Percentiles rank a stretch among this genome's conserved stretches.
Conservation (phyloP, 2,113 vertebrate species). For the Hucho hucho region DNA sequence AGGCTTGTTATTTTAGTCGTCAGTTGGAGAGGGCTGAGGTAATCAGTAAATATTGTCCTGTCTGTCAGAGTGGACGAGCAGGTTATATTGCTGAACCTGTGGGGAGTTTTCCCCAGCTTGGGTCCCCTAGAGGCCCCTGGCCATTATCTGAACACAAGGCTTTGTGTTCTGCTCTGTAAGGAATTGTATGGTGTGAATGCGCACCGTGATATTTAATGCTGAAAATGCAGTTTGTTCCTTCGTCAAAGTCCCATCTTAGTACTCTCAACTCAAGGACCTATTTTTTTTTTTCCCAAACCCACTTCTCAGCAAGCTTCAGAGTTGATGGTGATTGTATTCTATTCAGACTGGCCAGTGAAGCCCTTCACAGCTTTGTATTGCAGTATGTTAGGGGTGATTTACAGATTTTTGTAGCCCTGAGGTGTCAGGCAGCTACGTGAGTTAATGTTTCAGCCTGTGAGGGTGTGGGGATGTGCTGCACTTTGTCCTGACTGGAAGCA, state of each 20-base stretch:
- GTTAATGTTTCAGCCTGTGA: slow-evolving; percentile 47
- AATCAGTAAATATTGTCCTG: slow-evolving; percentile 35
- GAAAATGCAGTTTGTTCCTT: slow-evolving; percentile 52
- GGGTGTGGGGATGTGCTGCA: slow-evolving; percentile 11
- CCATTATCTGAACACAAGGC: slow-evolving; percentile 64
- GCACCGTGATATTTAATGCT: slow-evolving; percentile 36
- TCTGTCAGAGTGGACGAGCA: slow-evolving; percentile 36
- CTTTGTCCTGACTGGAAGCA: slow-evolving; percentile 59
- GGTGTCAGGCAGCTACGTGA: slow-evolving; percentile 31
- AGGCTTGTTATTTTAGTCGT: slow-evolving; percentile 24
- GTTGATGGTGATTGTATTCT: slow-evolving; percentile 21
- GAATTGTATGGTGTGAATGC: slow-evolving; percentile 50
- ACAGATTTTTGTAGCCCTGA: slow-evolving; percentile 8
- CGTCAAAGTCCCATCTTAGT: slow-evolving; percentile 50
- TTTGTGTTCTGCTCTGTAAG: slow-evolving; percentile 48
- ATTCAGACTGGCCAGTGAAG: neutral
- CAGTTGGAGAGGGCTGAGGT: slow-evolving; percentile 27
- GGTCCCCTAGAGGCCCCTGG: slow-evolving; percentile 44
- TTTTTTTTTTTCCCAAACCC: slow-evolving; percentile 23
- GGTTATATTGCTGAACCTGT: slow-evolving; percentile 45
- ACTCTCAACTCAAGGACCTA: slow-evolving; percentile 7
- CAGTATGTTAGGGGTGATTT: slow-evolving; percentile 4
- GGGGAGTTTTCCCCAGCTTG: slow-evolving; percentile 35
- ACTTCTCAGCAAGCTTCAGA: neutral
- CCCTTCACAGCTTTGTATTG: slow-evolving; percentile 10